These are phyloP conservation scores for Hirtodrosophila cameraria DNA, from an alignment of 2,888 invertebrate genomes.

Conservation along the genomic window DNA sequence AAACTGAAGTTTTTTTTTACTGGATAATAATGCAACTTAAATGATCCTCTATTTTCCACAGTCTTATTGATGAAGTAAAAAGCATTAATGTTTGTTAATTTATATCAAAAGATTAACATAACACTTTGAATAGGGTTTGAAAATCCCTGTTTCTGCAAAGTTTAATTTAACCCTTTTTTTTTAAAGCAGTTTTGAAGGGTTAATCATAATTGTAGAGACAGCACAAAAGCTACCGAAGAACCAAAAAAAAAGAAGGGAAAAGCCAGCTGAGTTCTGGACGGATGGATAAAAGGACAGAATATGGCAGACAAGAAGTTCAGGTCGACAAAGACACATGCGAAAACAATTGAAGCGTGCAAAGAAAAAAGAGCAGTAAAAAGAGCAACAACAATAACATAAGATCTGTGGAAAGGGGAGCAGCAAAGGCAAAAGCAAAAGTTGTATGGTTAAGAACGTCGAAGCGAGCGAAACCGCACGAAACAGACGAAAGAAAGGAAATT, in stretches of 20 bases:
- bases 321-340: slow-evolving; percentile 65
- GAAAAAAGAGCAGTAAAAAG: slow-evolving; percentile 55
- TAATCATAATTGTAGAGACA: not conserved
- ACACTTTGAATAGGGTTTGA: no score
- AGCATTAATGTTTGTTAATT: no score
- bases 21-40: no score
- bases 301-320: slow-evolving; percentile 23
- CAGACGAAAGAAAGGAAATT: slow-evolving; percentile 71
- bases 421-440: slow-evolving; percentile 72
- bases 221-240: slow-evolving; percentile 32
- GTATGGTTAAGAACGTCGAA: slow-evolving; percentile 50
- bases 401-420: slow-evolving; percentile 15
- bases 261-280: slow-evolving; percentile 8
- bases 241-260: slow-evolving; percentile 32
- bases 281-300: slow-evolving; percentile 9
- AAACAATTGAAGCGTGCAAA: slow-evolving; percentile 79
- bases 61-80: no score
- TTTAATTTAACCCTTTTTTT: no score
- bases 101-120: no score
- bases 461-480: slow-evolving; percentile 57
- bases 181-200: no score
- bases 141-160: no score
- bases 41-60: no score
- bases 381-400: slow-evolving; percentile 23
- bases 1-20: no score